Evolutionary conservation across 2,113 vertebrate species (phyloP).

Genomic region (Catharus fuscescens): DNA sequence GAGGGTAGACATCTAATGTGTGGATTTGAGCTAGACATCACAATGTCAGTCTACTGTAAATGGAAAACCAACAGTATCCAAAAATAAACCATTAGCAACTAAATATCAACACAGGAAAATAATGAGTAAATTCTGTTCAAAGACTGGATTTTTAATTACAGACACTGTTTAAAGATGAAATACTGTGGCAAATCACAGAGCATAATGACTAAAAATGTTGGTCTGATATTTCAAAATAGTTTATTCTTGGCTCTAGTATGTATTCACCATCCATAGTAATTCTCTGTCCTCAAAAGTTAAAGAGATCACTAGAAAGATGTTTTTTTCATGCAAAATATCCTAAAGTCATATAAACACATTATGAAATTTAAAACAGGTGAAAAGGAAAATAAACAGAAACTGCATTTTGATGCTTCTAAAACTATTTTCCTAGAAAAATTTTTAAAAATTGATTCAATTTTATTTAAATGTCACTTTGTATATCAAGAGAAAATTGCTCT

Average conservation of each 20-base stretch:
- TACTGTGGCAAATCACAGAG: neutral
- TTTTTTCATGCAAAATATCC: neutral
- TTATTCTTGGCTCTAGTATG: neutral
- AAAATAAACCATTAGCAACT: neutral
- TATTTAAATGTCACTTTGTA: neutral
- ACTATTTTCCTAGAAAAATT: neutral
- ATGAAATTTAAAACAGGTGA: neutral
- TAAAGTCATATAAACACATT: neutral
- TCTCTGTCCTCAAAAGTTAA: neutral
- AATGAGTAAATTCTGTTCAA: neutral
- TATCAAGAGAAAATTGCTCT: neutral
- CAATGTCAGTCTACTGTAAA: neutral
- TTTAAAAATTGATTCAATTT: neutral
- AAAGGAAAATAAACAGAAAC: neutral
- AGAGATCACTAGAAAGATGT: neutral
- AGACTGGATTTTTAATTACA: neutral
- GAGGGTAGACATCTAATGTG: rapidly evolving
- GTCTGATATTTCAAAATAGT: neutral
- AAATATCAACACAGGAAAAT: neutral
- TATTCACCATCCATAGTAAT: neutral
- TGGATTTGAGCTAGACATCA: neutral
- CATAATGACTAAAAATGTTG: neutral
- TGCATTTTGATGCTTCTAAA: neutral
- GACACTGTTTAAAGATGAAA: neutral
- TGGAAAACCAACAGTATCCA: neutral